phyloP scores from a whole-genome alignment of 2,797 vertebrate genomes.

The Trachurus trachurus region DNA sequence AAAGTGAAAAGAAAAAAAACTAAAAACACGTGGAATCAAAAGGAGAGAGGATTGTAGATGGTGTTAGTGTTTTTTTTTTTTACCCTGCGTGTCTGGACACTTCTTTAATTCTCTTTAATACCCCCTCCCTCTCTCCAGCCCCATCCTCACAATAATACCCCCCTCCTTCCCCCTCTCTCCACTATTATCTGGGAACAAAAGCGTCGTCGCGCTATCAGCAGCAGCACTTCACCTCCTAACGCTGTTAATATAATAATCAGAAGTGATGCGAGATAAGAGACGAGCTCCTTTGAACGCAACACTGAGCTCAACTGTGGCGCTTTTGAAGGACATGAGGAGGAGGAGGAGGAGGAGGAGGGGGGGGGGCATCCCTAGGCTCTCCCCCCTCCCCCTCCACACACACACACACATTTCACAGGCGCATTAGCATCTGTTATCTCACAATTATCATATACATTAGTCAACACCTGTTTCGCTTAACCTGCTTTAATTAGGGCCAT shows the following conservation, averaged over 20 bases:
- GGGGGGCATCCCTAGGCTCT: too few species aligned
- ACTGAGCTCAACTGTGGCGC: constrained; percentile 52
- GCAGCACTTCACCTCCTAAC: constrained; percentile 18
- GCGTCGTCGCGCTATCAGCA: not conserved
- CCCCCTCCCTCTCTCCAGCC: too few species aligned
- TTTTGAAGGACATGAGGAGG: constrained; percentile 69
- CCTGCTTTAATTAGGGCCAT: constrained; percentile 83
- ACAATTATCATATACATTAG: constrained; percentile 90
- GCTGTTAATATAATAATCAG: constrained; percentile 54
- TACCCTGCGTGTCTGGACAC: not conserved
- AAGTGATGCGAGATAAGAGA: constrained; percentile 54
- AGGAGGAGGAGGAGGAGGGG: not conserved
- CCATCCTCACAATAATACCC: too few species aligned
- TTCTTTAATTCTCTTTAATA: not conserved
- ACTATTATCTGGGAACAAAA: not conserved
- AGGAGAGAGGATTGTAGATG: too few species aligned
- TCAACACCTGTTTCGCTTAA: constrained; percentile 88
- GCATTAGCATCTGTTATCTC: constrained; percentile 87
- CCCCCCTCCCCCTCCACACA: constrained; percentile 56
- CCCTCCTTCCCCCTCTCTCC: too few species aligned
- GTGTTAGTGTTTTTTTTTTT: too few species aligned
- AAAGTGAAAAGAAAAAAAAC: too few species aligned
- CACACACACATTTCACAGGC: constrained; percentile 34
- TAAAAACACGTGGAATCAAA: too few species aligned
- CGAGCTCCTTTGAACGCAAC: constrained; percentile 58